phyloP scores from a whole-genome alignment of 2,888 invertebrate species.

The Neelides folsomi region DNA sequence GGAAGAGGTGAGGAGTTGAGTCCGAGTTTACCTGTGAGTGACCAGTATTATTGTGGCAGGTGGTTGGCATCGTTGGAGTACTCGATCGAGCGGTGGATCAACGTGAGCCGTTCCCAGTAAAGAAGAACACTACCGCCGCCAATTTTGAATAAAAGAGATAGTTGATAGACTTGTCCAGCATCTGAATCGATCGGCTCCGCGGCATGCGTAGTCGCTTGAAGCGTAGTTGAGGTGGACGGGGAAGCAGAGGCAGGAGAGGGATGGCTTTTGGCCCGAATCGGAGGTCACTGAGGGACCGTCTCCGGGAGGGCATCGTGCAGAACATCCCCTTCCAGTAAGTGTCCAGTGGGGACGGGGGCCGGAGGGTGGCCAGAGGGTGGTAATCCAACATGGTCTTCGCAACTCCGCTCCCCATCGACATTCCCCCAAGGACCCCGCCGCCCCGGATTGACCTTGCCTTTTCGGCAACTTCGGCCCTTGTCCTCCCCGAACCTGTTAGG shows the following conservation, averaged over 20 bases:
- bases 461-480: too few species aligned
- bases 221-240: neutral
- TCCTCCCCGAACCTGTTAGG: too few species aligned
- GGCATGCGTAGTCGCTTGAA: too few species aligned
- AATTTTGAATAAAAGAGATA: neutral
- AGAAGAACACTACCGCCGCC: neutral
- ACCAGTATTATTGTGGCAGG: slow-evolving; percentile 47
- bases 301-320: slow-evolving; percentile 17
- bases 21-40: neutral
- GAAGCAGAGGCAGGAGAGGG: slow-evolving; percentile 5
- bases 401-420: too few species aligned
- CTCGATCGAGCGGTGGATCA: slow-evolving; percentile 74
- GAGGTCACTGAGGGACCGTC: slow-evolving; percentile 17
- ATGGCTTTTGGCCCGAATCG: slow-evolving; percentile 18
- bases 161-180: neutral
- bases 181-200: neutral
- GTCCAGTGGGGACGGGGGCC: neutral
- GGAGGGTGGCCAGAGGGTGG: too few species aligned
- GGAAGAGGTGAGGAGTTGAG: slow-evolving; percentile 56
- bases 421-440: too few species aligned
- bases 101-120: slow-evolving; percentile 18
- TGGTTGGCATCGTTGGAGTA: slow-evolving; percentile 90
- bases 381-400: too few species aligned
- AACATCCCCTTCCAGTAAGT: slow-evolving; percentile 23
- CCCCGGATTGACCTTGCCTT: too few species aligned